Base-by-base conservation (phyloP, 2,888 invertebrate species). In the Onthophagus sagittarius region DNA sequence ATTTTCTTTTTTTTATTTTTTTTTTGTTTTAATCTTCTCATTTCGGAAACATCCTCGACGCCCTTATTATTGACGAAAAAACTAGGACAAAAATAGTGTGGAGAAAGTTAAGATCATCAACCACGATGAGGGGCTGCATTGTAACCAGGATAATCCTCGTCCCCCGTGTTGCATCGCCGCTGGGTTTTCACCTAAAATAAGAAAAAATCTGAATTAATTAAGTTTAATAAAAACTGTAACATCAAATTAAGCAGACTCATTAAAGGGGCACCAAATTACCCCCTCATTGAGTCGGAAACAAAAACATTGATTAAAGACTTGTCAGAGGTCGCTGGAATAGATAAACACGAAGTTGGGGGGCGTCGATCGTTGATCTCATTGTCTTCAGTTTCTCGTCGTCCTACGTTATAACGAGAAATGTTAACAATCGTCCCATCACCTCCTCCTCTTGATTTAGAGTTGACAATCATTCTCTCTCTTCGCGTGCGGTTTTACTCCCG, bases 161-260 rank as follows among this genome's bases (percentile, higher is more conserved):
- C 86, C 86, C 69, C 87, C 87, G 76, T 87, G 87, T 78, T 88
- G 87, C 87, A 88, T 87, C 11, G 88, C 88, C 33, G 87, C 87
- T 62, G 87, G 87, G 81, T 87, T 87, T 79, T 88, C 88, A 77
- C 87, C 88, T 87, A 82, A 62, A 83, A 82, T 73, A 77, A 76
- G 3, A 23, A 23, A 23, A 23, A 23, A 23, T n/a, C n/a, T n/a
- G n/a, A n/a, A n/a, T 53, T 53, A 53, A 9, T 53, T 9, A 53
- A 1, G 23, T 2, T 3, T 1, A 2, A 23, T 23, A 23, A 23
- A 23, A 23, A 1, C 23, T 3, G 1, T 23, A 23, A 23, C 23
- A 23, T 23, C 23, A 23, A 23, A 23, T 23, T 23, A 23, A 2
- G 3, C 23, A 23, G 23, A 23, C 23, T 23, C 23, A 23, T 23